Percentiles rank a stretch among this genome's conserved stretches.
Conservation (phyloP, 2,888 invertebrate species). For the Ophion ventricosus region DNA sequence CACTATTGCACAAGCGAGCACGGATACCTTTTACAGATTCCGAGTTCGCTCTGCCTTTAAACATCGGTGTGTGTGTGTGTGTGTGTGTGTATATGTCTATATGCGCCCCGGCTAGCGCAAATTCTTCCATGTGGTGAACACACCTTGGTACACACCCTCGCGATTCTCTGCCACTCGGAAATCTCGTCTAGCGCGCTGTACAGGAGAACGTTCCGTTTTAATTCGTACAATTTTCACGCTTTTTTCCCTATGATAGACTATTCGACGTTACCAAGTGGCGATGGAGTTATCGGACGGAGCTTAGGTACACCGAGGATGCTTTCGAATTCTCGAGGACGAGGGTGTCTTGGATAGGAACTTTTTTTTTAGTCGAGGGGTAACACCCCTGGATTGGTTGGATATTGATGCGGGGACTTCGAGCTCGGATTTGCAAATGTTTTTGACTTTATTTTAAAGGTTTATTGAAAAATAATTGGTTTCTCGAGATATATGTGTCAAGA, state of each 20-base stretch:
- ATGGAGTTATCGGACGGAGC: background rate
- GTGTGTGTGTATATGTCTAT: slow-evolving; percentile 26
- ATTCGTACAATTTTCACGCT: slow-evolving; percentile 47
- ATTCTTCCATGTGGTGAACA: slow-evolving; percentile 79
- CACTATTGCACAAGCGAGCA: slow-evolving; percentile 81
- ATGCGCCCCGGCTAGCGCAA: slow-evolving; percentile 78
- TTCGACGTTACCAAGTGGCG: slow-evolving; percentile 17
- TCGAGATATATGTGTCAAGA: too few species aligned
- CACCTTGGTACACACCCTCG: slow-evolving; percentile 82
- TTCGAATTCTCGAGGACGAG: background rate
- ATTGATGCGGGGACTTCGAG: too few species aligned
- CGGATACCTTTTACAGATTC: slow-evolving; percentile 78
- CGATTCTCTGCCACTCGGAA: slow-evolving; percentile 66
- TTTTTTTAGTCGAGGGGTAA: too few species aligned
- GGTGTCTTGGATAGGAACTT: background rate
- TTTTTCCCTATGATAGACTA: slow-evolving; percentile 5
- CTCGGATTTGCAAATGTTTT: too few species aligned
- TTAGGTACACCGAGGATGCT: background rate
- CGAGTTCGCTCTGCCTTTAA: slow-evolving; percentile 64
- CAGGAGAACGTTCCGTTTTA: slow-evolving; percentile 65
- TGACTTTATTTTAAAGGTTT: too few species aligned
- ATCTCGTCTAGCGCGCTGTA: slow-evolving; percentile 60
- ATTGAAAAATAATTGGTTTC: too few species aligned
- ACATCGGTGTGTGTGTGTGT: slow-evolving; percentile 55
- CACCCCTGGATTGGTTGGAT: too few species aligned